Evolutionary conservation across 2,888 invertebrate species (phyloP).

Genomic region (Galerucella pusilla): DNA sequence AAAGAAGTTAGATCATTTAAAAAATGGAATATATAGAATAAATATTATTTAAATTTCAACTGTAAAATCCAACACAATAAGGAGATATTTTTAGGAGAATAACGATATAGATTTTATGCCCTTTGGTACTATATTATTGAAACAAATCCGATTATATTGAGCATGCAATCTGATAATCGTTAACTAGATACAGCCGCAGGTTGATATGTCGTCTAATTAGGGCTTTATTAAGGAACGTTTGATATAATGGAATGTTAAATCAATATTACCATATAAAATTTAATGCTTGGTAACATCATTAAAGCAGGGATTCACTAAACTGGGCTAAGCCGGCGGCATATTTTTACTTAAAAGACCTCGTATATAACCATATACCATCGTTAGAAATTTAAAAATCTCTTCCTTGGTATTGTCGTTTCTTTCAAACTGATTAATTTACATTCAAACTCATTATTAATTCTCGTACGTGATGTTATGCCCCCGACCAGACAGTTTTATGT

Average conservation of each 20-base stretch:
- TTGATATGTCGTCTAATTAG: neutral
- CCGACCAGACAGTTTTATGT: neutral
- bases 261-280: neutral
- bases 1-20: too few relatives aligned
- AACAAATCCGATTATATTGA: neutral
- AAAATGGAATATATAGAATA: too few relatives aligned
- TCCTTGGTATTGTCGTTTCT: constrained; percentile 1
- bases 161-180: neutral
- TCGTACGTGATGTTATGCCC: neutral
- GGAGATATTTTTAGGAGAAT: too few relatives aligned
- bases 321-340: too few relatives aligned
- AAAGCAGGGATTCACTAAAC: too few relatives aligned
- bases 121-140: neutral
- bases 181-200: constrained; percentile 8
- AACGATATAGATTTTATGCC: too few relatives aligned
- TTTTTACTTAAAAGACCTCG: too few relatives aligned
- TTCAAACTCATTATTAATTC: constrained; percentile 1
- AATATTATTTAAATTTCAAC: too few relatives aligned
- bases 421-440: neutral
- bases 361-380: neutral
- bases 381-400: neutral
- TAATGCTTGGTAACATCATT: too few relatives aligned
- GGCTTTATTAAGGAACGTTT: neutral
- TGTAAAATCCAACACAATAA: too few relatives aligned
- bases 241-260: neutral